Evolutionary conservation across 2,888 invertebrate genomes (phyloP), one percentile per base, ranked within the genome.

Genomic region (Eupithecia subfuscata): DNA sequence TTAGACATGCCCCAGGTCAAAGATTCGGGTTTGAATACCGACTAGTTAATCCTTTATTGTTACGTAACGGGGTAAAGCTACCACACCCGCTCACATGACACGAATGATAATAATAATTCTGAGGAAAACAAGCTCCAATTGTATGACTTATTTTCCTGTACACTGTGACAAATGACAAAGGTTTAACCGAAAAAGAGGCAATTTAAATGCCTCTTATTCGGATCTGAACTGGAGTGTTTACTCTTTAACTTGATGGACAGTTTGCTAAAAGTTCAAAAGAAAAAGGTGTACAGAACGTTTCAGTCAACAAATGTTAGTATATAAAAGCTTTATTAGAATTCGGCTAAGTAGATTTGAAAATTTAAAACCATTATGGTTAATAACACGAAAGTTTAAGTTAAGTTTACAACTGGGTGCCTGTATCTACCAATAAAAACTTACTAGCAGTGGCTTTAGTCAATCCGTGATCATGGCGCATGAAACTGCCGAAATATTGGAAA

Each of bases 1-100:
- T 34, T 40, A 18, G 64, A 64, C 64, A 16, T 64, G 64, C 64
- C 30, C 64, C 30, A 34, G 34, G 34, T 18, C 64, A 64, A 64
- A 64, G 30, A 34, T 34, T 34, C 34, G 34, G 8, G 16, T 64
- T 34, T 16, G 3, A 64, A 2, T 22, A 60, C 16, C 34, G 8
- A 64, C 34, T 34, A 64, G 60, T 22, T 25, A 12, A 60, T 60
- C 25, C 60, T 63, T 14, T 63, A 9, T 18, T 64, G 30, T 63
- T 64, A 34, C 18, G 64, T 64, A 64, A 64, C 64, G 3, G 64
- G 64, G 34, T 34, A 64, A 30, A 5, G 16, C 64, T 30, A 18
- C 34, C 34, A 64, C 34, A 64, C 64, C 18, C 64, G 52, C 18
- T 14, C 8, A 9, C 52, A 18, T 64, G 34, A 34, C 64, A 34